These are phyloP conservation scores for Chloromyia formosa DNA, from an alignment of 2,888 invertebrate genomes.

Conservation along the genomic window DNA sequence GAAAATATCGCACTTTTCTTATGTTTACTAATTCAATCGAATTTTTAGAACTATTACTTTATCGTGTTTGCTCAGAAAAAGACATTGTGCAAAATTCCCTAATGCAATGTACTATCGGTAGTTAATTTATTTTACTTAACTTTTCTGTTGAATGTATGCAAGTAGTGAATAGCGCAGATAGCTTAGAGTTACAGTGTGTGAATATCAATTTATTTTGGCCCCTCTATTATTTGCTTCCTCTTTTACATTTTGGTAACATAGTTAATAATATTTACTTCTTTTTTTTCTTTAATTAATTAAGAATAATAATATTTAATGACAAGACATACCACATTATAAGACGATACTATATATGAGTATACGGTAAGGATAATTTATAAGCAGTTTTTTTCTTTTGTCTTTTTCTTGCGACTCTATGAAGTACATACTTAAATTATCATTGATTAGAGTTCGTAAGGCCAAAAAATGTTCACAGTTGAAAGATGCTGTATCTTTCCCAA, in stretches of 20 bases:
- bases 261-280: too few species aligned
- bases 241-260: too few species aligned
- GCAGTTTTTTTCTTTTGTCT: not conserved
- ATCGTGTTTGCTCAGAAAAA: constrained; percentile 8
- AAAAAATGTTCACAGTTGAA: constrained; percentile 40
- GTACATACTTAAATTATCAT: too few species aligned
- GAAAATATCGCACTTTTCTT: constrained; percentile 8
- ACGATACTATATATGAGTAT: not conserved
- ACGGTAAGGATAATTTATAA: constrained; percentile 2
- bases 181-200: constrained; percentile 12
- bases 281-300: too few species aligned
- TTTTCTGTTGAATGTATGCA: too few species aligned
- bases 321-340: too few species aligned
- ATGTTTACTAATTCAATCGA: not conserved
- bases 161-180: constrained; percentile 15
- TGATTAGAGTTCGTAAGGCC: constrained; percentile 29
- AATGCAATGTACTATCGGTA: too few species aligned
- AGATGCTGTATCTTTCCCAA: not conserved
- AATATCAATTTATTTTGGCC: constrained; percentile 40
- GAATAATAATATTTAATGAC: too few species aligned
- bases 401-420: too few species aligned
- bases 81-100: constrained; percentile 21
- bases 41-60: constrained; percentile 5
- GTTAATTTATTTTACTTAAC: too few species aligned
- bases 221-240: constrained; percentile 27